Evolutionary conservation across 2,113 vertebrate genomes (phyloP), one percentile per base, ranked within the genome.

Genomic region (Cyphomyrus plagiostoma): DNA sequence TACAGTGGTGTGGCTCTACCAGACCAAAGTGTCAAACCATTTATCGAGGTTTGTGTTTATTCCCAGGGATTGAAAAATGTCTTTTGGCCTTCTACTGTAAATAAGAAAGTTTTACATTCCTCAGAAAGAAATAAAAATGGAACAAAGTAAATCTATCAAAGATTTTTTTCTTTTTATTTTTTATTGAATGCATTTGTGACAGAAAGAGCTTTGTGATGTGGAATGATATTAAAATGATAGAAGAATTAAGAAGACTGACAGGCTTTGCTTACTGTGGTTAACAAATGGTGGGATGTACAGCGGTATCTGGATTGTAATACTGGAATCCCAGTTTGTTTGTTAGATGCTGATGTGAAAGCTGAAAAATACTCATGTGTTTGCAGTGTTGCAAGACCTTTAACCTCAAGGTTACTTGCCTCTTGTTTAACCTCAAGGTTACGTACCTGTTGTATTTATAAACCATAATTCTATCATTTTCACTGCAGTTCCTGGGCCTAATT

Each of bases 41-140:
- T 77, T 86, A 21, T 49, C 19, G 35, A 52, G 89, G 15, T 42
- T 88, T 62, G 45, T 53, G 23, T 89, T 83, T 56, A 21, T 39
- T 89, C 53, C 66, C 48, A 52, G 66, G 45, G 89, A 87, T 77
- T 74, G 66, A 21, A 45, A 84, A 85, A 50, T 74, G 35, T 39
- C 17, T 58, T 53, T 62, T 88, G 42, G 52, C 87, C 70, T 62
- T 89, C 83, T 89, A 89, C 74, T 88, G 58, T 90, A 88, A 52
- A 88, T 82, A 90, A 84, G 52, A 84, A 89, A 11, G 13, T 85
- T 89, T 84, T 45, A 85, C 80, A 85, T 88, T 88, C 42, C 50
- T 87, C 85, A 53, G 53, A 66, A 58, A 58, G 19, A 42, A 58
- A 88, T 35, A 86, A 52, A 86, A 30, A 42, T 39, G 74, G 74